Evolutionary conservation across 2,888 invertebrate genomes (phyloP).

Genomic region (Epistrophe grossulariae): DNA sequence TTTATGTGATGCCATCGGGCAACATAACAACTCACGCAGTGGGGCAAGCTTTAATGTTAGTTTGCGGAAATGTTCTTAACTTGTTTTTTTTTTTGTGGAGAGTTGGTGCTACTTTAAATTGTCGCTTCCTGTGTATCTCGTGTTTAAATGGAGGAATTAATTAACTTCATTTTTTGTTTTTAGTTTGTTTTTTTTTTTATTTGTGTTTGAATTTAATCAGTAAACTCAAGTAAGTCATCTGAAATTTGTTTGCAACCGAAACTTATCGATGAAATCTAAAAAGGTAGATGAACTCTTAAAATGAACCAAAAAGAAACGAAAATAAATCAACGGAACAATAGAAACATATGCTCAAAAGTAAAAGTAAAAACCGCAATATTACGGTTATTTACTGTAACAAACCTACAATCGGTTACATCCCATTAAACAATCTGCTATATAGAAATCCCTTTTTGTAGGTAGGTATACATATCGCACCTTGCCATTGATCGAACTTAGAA

Average conservation of each 20-base stretch:
- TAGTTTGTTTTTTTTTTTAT: background rate
- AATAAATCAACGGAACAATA: background rate
- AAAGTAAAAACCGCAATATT: constrained; percentile 74
- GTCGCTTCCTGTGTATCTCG: constrained; percentile 31
- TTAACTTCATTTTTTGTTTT: constrained; percentile 33
- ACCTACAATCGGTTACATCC: constrained; percentile 69
- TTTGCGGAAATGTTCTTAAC: constrained; percentile 71
- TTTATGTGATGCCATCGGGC: constrained; percentile 58
- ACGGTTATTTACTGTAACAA: constrained; percentile 73
- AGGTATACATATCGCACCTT: constrained; percentile 22
- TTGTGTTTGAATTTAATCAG: background rate
- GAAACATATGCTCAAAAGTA: constrained; percentile 68
- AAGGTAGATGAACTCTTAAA: too few relatives aligned
- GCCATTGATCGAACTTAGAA: background rate
- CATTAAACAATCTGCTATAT: constrained; percentile 48
- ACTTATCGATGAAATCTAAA: background rate
- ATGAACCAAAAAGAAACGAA: background rate
- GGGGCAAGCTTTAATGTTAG: constrained; percentile 62
- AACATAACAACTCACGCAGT: constrained; percentile 20
- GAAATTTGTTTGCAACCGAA: background rate
- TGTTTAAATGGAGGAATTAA: constrained; percentile 52
- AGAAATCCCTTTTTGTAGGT: constrained; percentile 1
- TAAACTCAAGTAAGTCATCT: background rate
- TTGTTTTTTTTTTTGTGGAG: constrained; percentile 27
- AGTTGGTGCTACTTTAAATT: constrained; percentile 23